Base-by-base conservation (phyloP, 2,888 invertebrate species). In the Ryuthela nishihirai region DNA sequence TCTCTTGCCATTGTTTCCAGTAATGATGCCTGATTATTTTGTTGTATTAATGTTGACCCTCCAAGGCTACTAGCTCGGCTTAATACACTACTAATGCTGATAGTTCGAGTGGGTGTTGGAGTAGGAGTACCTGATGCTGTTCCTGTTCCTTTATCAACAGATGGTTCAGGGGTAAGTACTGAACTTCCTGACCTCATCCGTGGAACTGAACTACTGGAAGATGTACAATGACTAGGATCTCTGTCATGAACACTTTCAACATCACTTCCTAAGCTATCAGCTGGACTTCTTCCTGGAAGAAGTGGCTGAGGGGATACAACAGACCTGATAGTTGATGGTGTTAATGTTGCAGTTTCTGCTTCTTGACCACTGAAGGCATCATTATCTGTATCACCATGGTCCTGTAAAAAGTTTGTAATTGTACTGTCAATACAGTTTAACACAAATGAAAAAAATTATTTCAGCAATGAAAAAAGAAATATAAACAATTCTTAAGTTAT, bases 1-100 rank as follows among this genome's bases (percentile, higher is more conserved):
- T 90, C 89, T 26, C 85, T 80, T 1, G 91, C 85, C 70, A 92
- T 85, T 69, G 90, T 88, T 73, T 92, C 92, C 67, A 93, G 82
- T 2, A 92, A 75, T 0, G 91, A 92, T 0, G 87, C 82, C 70
- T 90, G 90, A 0, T 88, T 88, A 2, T 85, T 83, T 2, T 88
- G 79, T 4, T 67, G 55, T 6, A 50, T 48, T 7, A 58, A 20
- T 7, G 62, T 44, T 3, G 48, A 29, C 4, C 62, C 56, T 12
- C 52, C 56, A 6, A 52, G 20, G 17, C 59, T 59, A 17, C 64
- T 59, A 15, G 64, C 55, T 10, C 65, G 54, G 45, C 64, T 65
- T 26, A 67, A 54, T 12, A 66, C 64, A 18, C 64, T 65, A 17
- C 65, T 60, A 9, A 67, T 66, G 20, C 65, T 66, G 12, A 66